Percentiles rank a stretch among this genome's conserved stretches.
Evolutionary conservation across 2,888 invertebrate genomes (phyloP).

Genomic region (Drosophila mimica): DNA sequence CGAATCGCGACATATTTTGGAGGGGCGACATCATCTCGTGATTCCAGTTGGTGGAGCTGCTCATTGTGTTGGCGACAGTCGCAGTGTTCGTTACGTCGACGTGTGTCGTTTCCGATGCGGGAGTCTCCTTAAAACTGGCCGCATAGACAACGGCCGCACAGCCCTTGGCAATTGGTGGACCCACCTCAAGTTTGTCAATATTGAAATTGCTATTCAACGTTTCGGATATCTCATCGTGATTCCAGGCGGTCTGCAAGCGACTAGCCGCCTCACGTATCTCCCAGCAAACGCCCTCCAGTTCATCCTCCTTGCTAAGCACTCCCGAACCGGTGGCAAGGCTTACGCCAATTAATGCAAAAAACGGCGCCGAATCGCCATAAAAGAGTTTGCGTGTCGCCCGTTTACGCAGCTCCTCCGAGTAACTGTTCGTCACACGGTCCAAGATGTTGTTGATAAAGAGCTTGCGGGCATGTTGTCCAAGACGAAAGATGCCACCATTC

Average conservation of each 20-base stretch:
- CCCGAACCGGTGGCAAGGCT: conserved; percentile 91
- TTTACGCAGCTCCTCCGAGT: conserved; percentile 88
- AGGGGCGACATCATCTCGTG: conserved; percentile 83
- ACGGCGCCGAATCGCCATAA: conserved; percentile 90
- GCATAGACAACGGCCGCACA: conserved; percentile 93
- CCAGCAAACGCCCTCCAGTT: conserved; percentile 91
- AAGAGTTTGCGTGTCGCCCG: conserved; percentile 88
- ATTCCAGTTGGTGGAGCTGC: conserved; percentile 37
- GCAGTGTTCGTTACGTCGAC: neutral
- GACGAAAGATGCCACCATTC: conserved; percentile 85
- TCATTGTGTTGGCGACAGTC: neutral
- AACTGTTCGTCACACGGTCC: conserved; percentile 88
- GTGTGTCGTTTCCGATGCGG: neutral
- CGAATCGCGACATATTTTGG: conserved; percentile 84
- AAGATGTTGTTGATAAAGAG: conserved; percentile 90
- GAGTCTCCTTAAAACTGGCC: conserved; percentile 86
- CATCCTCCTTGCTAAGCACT: conserved; percentile 91
- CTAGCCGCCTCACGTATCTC: conserved; percentile 88
- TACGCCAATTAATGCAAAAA: conserved; percentile 90
- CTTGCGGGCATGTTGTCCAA: conserved; percentile 88
- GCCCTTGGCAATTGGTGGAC: conserved; percentile 91
- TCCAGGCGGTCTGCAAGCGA: conserved; percentile 82
- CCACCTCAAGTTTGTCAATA: conserved; percentile 88
- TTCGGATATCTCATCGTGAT: conserved; percentile 80
- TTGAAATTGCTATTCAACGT: conserved; percentile 85